These are phyloP conservation scores for Rhinichthys osculus DNA, from an alignment of 2,797 vertebrate species.

Conservation along the genomic window DNA sequence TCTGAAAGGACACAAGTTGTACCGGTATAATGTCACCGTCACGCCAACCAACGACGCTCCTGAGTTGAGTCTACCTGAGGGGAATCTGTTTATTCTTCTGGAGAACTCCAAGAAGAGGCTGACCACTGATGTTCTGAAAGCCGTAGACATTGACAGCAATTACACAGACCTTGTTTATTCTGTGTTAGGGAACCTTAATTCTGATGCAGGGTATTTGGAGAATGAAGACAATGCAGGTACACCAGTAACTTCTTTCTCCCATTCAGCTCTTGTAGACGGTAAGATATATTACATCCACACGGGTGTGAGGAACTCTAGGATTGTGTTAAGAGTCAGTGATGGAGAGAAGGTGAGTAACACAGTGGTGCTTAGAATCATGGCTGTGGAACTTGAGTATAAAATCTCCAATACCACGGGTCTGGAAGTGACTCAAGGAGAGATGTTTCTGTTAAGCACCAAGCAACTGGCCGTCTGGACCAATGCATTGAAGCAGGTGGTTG, in stretches of 20 bases:
- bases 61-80: constrained; percentile 85
- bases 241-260: constrained; percentile 80
- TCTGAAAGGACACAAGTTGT: constrained; percentile 77
- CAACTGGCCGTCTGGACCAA: constrained; percentile 86
- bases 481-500: constrained; percentile 77
- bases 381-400: constrained; percentile 83
- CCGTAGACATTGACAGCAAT: constrained; percentile 85
- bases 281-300: constrained; percentile 85
- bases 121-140: constrained; percentile 79
- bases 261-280: constrained; percentile 80
- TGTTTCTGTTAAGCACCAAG: constrained; percentile 75
- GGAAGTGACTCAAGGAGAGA: constrained; percentile 79
- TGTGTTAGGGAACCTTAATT: constrained; percentile 87
- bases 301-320: constrained; percentile 84
- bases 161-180: constrained; percentile 78
- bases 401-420: constrained; percentile 84
- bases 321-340: constrained; percentile 89
- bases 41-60: constrained; percentile 89
- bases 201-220: constrained; percentile 88
- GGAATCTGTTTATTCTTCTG: constrained; percentile 86
- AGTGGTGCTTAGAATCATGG: constrained; percentile 85
- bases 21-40: constrained; percentile 82
- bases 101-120: constrained; percentile 88
- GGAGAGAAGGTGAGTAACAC: constrained; percentile 91
- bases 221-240: constrained; percentile 77